Evolutionary conservation across 2,888 invertebrate species (phyloP).

Genomic region (Stramonita haemastoma): DNA sequence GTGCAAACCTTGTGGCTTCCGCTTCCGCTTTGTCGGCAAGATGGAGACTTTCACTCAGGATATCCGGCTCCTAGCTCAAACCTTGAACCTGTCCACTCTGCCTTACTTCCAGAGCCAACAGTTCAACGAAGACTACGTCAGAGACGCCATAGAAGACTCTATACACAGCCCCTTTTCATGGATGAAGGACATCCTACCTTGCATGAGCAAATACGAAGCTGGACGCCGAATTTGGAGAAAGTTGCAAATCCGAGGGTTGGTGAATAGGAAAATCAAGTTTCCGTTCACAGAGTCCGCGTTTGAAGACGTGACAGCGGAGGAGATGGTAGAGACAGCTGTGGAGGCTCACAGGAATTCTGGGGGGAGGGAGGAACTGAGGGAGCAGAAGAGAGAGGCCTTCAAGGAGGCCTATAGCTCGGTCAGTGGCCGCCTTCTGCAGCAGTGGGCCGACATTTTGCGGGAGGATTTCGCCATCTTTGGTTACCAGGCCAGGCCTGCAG

Average conservation of each 20-base stretch:
- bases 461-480: conserved; percentile 46
- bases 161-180: conserved; percentile 42
- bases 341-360: conserved; percentile 22
- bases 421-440: background rate
- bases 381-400: conserved; percentile 43
- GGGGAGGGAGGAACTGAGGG: conserved; percentile 33
- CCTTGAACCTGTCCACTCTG: conserved; percentile 36
- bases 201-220: conserved; percentile 46
- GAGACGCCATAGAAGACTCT: conserved; percentile 46
- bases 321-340: conserved; percentile 31
- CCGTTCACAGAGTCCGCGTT: conserved; percentile 39
- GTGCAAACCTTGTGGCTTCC: conserved; percentile 50
- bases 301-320: conserved; percentile 22
- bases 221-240: conserved; percentile 48
- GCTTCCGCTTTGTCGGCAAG: conserved; percentile 51
- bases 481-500: conserved; percentile 41
- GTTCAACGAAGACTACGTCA: conserved; percentile 33
- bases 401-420: conserved; percentile 40
- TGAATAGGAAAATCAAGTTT: conserved; percentile 34
- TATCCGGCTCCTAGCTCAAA: conserved; percentile 44
- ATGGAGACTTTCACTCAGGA: conserved; percentile 52
- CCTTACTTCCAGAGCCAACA: background rate
- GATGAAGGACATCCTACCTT: conserved; percentile 38
- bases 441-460: conserved; percentile 2
- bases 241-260: conserved; percentile 49